These are phyloP conservation scores for Pedionomus torquatus DNA, from an alignment of 2,113 vertebrate genomes.

Conservation along the genomic window DNA sequence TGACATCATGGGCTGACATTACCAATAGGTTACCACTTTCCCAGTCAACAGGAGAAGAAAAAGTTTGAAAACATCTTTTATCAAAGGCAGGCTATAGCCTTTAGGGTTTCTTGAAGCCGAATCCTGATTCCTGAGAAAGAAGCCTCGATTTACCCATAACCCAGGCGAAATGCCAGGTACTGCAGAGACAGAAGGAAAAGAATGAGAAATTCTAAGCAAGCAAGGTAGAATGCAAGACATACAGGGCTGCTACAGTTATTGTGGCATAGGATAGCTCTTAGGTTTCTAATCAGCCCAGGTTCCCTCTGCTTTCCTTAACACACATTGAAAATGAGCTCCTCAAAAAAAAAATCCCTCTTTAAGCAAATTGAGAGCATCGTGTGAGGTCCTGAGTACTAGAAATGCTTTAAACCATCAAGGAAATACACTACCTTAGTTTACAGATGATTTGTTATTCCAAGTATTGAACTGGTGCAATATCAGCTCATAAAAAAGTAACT, in stretches of 20 bases:
- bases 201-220: background rate
- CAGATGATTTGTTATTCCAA: background rate
- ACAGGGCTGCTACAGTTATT: background rate
- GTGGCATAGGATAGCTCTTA: background rate
- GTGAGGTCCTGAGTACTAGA: background rate
- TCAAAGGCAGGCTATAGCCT: background rate
- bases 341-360: background rate
- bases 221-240: background rate
- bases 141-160: background rate
- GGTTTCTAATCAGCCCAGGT: background rate
- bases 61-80: background rate
- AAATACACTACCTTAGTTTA: background rate
- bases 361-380: background rate
- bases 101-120: background rate
- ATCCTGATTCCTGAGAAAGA: background rate
- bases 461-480: background rate
- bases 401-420: background rate
- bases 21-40: slow-evolving; percentile 59
- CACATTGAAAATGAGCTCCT: background rate
- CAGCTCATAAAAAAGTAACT: background rate
- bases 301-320: background rate
- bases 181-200: background rate
- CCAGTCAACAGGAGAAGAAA: background rate
- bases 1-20: slow-evolving; percentile 52
- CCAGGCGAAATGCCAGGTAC: background rate